These are phyloP conservation scores for Ooceraea biroi DNA, from an alignment of 1,140 invertebrate species.

Conservation along the genomic window DNA sequence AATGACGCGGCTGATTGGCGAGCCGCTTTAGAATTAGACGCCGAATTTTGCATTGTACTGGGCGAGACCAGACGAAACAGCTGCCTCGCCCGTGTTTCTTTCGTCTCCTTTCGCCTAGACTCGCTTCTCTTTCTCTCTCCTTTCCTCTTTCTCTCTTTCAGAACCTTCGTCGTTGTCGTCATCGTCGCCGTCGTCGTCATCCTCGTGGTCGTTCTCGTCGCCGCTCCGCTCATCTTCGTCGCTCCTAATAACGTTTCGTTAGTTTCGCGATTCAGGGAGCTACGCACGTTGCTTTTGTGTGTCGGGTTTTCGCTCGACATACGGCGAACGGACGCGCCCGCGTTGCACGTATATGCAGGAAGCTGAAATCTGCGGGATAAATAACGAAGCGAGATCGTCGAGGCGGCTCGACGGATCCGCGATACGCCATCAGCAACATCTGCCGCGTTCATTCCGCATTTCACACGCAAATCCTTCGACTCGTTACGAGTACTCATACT, in stretches of 20 bases:
- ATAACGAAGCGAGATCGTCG: slow-evolving; percentile 21
- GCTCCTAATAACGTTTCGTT: slow-evolving; percentile 55
- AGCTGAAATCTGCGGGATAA: slow-evolving; percentile 45
- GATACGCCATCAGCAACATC: slow-evolving; percentile 24
- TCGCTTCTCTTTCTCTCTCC: neutral
- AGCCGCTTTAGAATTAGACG: slow-evolving; percentile 79
- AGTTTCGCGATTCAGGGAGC: slow-evolving; percentile 47
- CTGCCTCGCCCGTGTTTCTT: slow-evolving; percentile 64
- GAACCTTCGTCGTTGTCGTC: neutral
- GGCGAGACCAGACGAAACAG: slow-evolving; percentile 72
- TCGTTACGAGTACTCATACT: no score
- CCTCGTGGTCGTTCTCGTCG: slow-evolving; percentile 45
- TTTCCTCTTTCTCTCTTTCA: neutral
- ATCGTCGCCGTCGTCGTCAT: neutral
- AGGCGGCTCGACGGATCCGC: neutral
- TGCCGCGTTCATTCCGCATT: slow-evolving; percentile 14
- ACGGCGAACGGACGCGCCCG: neutral
- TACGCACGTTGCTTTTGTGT: slow-evolving; percentile 33
- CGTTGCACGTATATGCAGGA: slow-evolving; percentile 44
- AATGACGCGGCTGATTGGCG: slow-evolving; percentile 79
- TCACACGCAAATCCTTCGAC: neutral
- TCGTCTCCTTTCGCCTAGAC: slow-evolving; percentile 47
- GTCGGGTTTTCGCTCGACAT: neutral
- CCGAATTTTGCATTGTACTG: slow-evolving; percentile 75
- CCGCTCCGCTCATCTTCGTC: slow-evolving; percentile 63